A percentile compares a stretch with the other conserved stretches of the same genome.
Evolutionary conservation across 2,113 vertebrate genomes (phyloP).

Genomic region (Carollia perspicillata): DNA sequence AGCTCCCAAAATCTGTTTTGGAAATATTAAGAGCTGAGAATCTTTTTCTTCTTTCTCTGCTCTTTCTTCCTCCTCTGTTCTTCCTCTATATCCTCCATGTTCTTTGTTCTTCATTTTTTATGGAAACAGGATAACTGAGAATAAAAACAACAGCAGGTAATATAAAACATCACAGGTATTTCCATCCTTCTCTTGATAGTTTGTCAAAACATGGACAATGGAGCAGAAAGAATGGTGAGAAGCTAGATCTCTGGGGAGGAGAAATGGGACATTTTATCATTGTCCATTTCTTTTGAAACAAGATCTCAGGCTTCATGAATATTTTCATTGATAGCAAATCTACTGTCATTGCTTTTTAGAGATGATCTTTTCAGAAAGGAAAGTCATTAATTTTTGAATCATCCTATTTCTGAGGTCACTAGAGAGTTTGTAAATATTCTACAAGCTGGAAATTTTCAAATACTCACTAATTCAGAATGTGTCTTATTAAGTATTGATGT

Average conservation of each 20-base stretch:
- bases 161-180: not conserved
- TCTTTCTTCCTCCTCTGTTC: not conserved
- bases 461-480: not conserved
- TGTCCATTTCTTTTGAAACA: not conserved
- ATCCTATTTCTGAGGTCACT: not conserved
- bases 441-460: not conserved
- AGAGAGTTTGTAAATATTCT: not conserved
- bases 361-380: not conserved
- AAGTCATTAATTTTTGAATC: not conserved
- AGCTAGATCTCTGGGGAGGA: not conserved
- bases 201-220: not conserved
- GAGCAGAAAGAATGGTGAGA: not conserved
- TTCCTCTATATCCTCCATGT: not conserved
- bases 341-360: not conserved
- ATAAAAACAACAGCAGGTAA: not conserved
- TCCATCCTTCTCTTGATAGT: not conserved
- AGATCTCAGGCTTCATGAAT: not conserved
- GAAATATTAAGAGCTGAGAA: not conserved
- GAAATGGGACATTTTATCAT: not conserved
- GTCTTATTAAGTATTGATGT: not conserved
- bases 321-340: not conserved
- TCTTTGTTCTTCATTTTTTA: constrained; percentile 5
- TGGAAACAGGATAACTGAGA: not conserved
- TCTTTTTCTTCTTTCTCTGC: not conserved
- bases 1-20: not conserved